Evolutionary conservation across 2,888 invertebrate genomes (phyloP).

Genomic region (Syrphus vitripennis): DNA sequence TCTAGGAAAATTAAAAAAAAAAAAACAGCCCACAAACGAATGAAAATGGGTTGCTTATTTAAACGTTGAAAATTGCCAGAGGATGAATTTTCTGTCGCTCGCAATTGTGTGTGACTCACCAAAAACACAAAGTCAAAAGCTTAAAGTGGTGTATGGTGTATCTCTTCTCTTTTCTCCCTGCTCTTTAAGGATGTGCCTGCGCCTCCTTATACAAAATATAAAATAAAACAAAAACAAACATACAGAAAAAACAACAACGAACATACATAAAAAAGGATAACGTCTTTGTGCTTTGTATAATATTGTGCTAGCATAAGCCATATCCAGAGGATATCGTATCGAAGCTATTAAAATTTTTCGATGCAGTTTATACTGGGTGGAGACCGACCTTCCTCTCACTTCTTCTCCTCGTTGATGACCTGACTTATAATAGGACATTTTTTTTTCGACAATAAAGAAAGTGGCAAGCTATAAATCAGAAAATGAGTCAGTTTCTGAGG

Average conservation of each 20-base stretch:
- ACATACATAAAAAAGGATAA: slow-evolving; percentile 5
- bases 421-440: background rate
- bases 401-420: background rate
- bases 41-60: slow-evolving; percentile 33
- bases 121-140: slow-evolving; percentile 39
- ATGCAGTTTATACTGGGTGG: slow-evolving; percentile 18
- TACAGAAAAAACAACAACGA: background rate
- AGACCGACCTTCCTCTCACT: background rate
- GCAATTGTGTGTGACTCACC: slow-evolving; percentile 55
- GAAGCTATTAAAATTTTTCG: slow-evolving; percentile 34
- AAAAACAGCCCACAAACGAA: slow-evolving; percentile 16
- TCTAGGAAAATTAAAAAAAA: background rate
- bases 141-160: slow-evolving; percentile 36
- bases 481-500: slow-evolving; percentile 55
- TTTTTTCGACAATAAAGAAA: slow-evolving; percentile 3
- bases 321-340: background rate
- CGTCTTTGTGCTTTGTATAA: background rate
- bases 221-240: background rate
- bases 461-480: slow-evolving; percentile 43
- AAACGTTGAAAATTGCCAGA: slow-evolving; percentile 11
- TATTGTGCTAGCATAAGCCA: background rate
- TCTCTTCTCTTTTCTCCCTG: slow-evolving; percentile 1
- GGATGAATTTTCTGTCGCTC: slow-evolving; percentile 14
- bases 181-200: slow-evolving; percentile 25
- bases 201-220: background rate